phyloP scores from a whole-genome alignment of 2,888 invertebrate genomes.

The Iselma pallidipennis region DNA sequence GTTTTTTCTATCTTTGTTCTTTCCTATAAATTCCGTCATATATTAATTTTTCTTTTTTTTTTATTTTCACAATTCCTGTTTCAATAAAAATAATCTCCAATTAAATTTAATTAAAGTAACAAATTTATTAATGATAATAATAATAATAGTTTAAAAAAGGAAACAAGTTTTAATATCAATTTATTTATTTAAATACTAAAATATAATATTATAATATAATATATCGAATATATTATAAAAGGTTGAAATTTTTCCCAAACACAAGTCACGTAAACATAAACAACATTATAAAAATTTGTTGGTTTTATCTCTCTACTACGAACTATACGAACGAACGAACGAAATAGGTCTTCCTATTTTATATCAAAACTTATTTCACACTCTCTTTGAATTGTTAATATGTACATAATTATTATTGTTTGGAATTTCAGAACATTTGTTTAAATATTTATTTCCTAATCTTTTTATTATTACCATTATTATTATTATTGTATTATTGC shows the following conservation, averaged over 20 bases:
- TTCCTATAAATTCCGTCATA: no score
- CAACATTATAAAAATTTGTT: conserved; percentile 11
- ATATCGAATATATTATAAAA: neutral
- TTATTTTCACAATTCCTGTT: no score
- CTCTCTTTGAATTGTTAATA: conserved; percentile 15
- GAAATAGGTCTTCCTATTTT: conserved; percentile 18
- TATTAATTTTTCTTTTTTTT: no score
- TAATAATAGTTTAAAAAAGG: no score
- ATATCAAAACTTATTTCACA: conserved; percentile 27
- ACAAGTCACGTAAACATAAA: conserved; percentile 10
- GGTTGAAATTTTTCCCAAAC: neutral
- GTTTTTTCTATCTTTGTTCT: neutral
- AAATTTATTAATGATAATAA: no score
- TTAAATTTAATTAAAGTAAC: no score
- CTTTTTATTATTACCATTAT: conserved; percentile 6
- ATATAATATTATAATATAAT: no score
- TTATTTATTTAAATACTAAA: conserved; percentile 4
- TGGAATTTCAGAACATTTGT: neutral
- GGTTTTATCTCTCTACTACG: conserved; percentile 13
- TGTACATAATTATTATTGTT: conserved; percentile 23
- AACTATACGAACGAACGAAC: no score
- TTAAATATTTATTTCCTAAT: neutral
- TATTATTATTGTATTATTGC: conserved; percentile 3
- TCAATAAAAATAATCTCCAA: no score
- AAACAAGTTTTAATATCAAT: no score